Evolutionary conservation across 2,113 vertebrate species (phyloP), one percentile per base, ranked within the genome.

Genomic region (Eurystomus gularis): DNA sequence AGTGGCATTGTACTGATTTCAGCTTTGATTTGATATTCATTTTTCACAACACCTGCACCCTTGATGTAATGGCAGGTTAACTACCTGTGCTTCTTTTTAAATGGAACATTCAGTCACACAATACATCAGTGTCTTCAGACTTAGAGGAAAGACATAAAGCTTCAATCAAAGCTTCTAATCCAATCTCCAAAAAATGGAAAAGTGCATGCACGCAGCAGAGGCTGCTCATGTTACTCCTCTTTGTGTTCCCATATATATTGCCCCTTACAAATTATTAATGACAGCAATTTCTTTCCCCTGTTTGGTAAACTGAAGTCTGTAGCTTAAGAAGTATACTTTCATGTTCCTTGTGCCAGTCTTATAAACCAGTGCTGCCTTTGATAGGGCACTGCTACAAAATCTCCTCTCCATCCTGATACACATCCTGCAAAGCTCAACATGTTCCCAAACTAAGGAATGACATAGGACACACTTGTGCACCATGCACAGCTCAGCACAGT

Each of bases 391-490:
- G n/a, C n/a, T 51, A 23, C 9, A n/a, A 49, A 82, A 77, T 66
- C 57, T 73, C 18, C n/a, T 72, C 62, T 65, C 33, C 17, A 7
- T 75, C 40, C 31, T 57, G 49, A 57, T 39, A 52, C 8, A 39
- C 6, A 24, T 40, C 49, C 52, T 65, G 39, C 29, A 44, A 79
- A 90, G 17, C 57, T 79, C 64, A 48, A 14, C 14, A 8, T 9
- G 20, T 51, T 42, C 52, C 23, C 65, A 72, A 25, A 79, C 82
- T 33, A 92, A 64, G 68, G 69, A 35, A 55, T 24, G 19, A 51
- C 20, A 16, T 0, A 55, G 52, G 39, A 82, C 48, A 49, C 2
- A 4, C 17, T 5, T 5, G 17, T 6, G 10, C 33, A 17, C 33
- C 46, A 23, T 6, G 31, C 28, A 42, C 29, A 78, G 64, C 37